Base-by-base conservation (phyloP, 2,888 invertebrate genomes). In the Plebejus argus region DNA sequence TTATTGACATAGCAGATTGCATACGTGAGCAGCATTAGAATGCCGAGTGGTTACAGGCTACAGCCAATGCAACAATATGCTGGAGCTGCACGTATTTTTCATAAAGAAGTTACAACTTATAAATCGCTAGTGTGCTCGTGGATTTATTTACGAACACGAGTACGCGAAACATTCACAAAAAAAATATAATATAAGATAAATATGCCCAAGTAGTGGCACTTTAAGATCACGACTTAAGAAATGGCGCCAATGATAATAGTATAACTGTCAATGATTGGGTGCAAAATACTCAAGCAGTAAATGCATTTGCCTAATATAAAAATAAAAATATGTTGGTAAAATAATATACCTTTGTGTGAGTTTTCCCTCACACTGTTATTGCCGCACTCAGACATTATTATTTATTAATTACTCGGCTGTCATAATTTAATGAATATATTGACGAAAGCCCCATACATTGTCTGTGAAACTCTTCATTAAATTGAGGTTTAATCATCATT, bases 1-100 rank as follows among this genome's bases (percentile, higher is more conserved):
- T 66, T 66, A 66, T 66, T 66, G 66, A 66, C 15, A 66, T 66
- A 66, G 66, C 33, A 66, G 28, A 66, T 66, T 33, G 66, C 66
- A 33, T 28, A 66, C 66, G 66, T 66, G 66, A 28, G 18, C 66
- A 33, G 66, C 66, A 33, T 66, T 66, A 28, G 33, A 66, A 66
- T 66, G 15, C 66, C 28, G 3, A 15, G 66, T 66, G 15, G 15
- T 66, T 33, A 66, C 28, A 66, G 15, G 15, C 33, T 33, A 66
- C 28, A 66, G 4, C 23, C 61, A 23, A 23, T 12, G 61, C 61
- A 61, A 66, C 66, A 33, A 33, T 6, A 28, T 18, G 28, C 28
- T 33, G 15, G 58, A 58, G 18, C 58, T 66, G 66, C 18, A 15
- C 28, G 66, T 66, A 66, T 66, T 33, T 66, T 66, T 66, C 66